phyloP scores from a whole-genome alignment of 64 coral and sea anemone genomes.

The Catalaphyllia jardinei region DNA sequence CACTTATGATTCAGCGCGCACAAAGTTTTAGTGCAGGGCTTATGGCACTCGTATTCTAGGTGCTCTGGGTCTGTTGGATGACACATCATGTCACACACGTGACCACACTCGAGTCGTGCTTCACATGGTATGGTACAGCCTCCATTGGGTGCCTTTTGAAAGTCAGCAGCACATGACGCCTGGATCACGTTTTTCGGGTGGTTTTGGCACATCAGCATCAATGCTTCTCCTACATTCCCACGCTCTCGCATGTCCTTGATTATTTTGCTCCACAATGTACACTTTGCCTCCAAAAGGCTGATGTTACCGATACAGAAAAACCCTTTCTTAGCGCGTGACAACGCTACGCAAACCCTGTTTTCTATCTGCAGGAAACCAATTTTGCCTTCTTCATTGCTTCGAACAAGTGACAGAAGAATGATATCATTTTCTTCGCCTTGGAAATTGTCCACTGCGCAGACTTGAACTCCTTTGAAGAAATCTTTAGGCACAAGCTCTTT shows the following conservation, averaged over 20 bases:
- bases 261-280: constrained; percentile 63
- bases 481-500: constrained; percentile 65
- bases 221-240: constrained; percentile 58
- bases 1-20: constrained; percentile 62
- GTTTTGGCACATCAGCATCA: constrained; percentile 56
- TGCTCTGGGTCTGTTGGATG: constrained; percentile 53
- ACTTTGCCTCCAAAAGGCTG: constrained; percentile 39
- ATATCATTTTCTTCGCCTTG: constrained; percentile 92
- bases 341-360: constrained; percentile 90
- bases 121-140: constrained; percentile 46
- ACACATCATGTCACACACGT: constrained; percentile 65
- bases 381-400: constrained; percentile 85
- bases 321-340: constrained; percentile 85
- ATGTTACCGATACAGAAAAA: constrained; percentile 88
- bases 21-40: constrained; percentile 27
- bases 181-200: constrained; percentile 55
- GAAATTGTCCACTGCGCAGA: constrained; percentile 88
- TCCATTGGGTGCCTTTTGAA: constrained; percentile 61
- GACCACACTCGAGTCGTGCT: constrained; percentile 57
- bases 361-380: constrained; percentile 78
- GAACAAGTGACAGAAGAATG: constrained; percentile 89
- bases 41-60: constrained; percentile 32
- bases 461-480: constrained; percentile 72
- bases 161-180: constrained; percentile 50
- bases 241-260: constrained; percentile 53